Percentiles rank a stretch among this genome's conserved stretches.
Evolutionary conservation across 1,140 invertebrate genomes (phyloP).

Genomic region (Penaeus indicus): DNA sequence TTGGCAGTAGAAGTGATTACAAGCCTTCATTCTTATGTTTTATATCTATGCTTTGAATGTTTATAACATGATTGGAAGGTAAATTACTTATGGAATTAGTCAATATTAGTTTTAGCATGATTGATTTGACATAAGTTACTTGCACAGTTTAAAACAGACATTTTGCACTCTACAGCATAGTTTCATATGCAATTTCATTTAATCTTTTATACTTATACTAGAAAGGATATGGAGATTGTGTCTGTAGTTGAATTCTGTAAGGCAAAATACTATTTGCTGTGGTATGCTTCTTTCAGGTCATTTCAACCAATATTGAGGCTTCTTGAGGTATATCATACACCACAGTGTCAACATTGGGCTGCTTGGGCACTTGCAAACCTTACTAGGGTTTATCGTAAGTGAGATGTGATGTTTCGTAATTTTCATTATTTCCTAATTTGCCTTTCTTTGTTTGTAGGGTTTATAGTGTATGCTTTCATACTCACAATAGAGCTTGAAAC

Average conservation of each 20-base stretch:
- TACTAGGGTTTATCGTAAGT: slow-evolving; percentile 87
- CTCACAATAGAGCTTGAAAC: no score
- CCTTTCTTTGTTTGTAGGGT: not conserved
- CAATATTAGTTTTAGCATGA: not conserved
- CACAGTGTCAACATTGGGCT: slow-evolving; percentile 94
- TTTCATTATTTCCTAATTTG: not conserved
- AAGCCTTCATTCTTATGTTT: not conserved
- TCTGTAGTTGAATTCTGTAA: no score
- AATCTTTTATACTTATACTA: no score
- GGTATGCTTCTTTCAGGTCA: slow-evolving; percentile 73
- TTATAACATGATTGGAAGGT: not conserved
- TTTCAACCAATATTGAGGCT: slow-evolving; percentile 92
- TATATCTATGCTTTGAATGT: no score
- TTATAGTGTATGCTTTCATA: not conserved
- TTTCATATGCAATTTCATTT: no score
- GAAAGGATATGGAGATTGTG: no score
- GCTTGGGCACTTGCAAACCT: slow-evolving; percentile 98
- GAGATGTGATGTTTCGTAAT: not conserved
- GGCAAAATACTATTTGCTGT: not conserved
- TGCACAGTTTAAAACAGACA: no score
- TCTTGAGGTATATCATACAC: slow-evolving; percentile 84
- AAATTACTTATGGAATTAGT: not conserved
- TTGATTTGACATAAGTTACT: not conserved
- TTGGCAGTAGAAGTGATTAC: not conserved
- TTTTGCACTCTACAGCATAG: no score